Evolutionary conservation across 2,113 vertebrate genomes (phyloP).

Genomic region (Sorex fumeus): DNA sequence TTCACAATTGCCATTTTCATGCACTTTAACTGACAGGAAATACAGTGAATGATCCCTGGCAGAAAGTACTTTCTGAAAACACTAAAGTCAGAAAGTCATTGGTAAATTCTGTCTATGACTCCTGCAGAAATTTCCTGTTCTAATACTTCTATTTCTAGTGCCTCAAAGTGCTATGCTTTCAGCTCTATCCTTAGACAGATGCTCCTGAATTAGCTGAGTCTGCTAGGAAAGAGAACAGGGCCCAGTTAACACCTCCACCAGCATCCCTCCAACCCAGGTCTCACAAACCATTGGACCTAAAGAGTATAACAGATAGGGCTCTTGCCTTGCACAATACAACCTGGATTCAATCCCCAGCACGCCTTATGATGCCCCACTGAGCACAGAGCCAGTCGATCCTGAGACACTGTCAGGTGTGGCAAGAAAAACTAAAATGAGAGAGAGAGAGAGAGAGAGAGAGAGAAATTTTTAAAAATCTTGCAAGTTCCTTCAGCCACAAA

Average conservation of each 20-base stretch:
- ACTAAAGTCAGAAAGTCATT: not conserved
- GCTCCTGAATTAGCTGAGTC: not conserved
- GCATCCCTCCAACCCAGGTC: not conserved
- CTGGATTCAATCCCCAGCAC: too few relatives aligned
- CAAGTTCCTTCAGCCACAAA: not conserved
- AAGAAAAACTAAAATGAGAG: too few relatives aligned
- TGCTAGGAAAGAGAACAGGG: not conserved
- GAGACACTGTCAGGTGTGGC: too few relatives aligned
- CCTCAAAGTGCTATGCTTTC: not conserved
- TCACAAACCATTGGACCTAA: not conserved
- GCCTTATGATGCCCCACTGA: too few relatives aligned
- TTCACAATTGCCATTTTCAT: not conserved
- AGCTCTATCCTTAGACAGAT: not conserved
- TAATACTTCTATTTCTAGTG: not conserved
- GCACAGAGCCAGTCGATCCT: too few relatives aligned
- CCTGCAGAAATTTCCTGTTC: not conserved
- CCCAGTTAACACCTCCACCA: not conserved
- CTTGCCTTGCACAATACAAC: too few relatives aligned
- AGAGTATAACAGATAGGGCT: too few relatives aligned
- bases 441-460: too few relatives aligned
- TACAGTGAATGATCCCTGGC: not conserved
- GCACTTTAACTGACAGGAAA: not conserved
- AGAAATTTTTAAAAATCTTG: too few relatives aligned
- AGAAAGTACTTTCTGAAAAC: not conserved
- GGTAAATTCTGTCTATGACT: not conserved